These are phyloP conservation scores for Myotis davidii DNA, from an alignment of 2,113 vertebrate genomes.

Conservation along the genomic window DNA sequence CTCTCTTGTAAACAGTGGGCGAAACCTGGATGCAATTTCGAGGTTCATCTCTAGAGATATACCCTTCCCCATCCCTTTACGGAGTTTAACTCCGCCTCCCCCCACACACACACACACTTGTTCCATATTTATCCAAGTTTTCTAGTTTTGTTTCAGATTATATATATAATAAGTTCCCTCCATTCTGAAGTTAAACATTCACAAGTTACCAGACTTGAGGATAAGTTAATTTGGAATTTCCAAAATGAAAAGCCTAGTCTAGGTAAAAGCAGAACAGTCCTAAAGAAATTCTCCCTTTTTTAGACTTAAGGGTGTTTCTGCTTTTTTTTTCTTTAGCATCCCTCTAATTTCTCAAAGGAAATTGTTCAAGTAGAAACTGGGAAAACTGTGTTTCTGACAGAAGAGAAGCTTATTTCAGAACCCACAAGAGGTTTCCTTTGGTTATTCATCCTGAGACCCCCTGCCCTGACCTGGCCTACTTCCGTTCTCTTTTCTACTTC, in stretches of 20 bases:
- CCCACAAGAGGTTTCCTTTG: neutral
- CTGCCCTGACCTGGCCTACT: neutral
- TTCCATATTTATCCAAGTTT: neutral
- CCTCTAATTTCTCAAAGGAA: neutral
- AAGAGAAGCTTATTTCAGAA: neutral
- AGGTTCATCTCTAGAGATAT: neutral
- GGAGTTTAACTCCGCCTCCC: neutral
- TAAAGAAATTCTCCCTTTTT: neutral
- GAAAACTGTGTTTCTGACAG: neutral
- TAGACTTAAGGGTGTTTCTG: neutral
- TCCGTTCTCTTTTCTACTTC: neutral
- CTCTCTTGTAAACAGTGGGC: neutral
- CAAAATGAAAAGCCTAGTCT: neutral
- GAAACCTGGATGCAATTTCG: neutral
- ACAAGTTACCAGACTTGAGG: neutral
- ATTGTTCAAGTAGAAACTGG: neutral
- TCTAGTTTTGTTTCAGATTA: conserved; percentile 9
- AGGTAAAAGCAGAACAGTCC: neutral
- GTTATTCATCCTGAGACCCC: neutral
- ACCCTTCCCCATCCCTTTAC: neutral
- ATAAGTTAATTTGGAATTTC: neutral
- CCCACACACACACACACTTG: neutral
- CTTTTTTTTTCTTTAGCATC: neutral
- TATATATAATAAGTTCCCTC: neutral
- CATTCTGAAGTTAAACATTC: neutral